These are phyloP conservation scores for Calliscelio sp. DNA, from an alignment of 2,888 invertebrate species.

Conservation along the genomic window DNA sequence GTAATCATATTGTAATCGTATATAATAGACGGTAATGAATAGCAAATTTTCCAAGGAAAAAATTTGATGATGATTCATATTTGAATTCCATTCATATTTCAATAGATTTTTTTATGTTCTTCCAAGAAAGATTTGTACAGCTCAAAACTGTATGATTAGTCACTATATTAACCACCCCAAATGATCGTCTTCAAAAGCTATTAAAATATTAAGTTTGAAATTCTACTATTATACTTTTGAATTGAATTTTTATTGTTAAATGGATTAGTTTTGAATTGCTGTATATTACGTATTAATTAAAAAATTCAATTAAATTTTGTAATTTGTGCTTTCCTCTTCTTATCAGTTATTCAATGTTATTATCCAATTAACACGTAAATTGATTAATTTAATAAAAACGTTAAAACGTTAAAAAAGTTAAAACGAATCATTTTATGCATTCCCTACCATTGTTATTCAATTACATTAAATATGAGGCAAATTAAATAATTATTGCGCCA, in stretches of 20 bases:
- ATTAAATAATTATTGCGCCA: background rate
- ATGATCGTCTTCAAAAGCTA: slow-evolving; percentile 4
- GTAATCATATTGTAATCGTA: slow-evolving; percentile 12
- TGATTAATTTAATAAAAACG: too few relatives aligned
- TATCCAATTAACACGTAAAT: slow-evolving; percentile 8
- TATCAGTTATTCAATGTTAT: background rate
- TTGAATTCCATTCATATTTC: slow-evolving; percentile 46
- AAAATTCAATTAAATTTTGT: background rate
- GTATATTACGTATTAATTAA: too few relatives aligned
- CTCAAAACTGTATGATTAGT: slow-evolving; percentile 19
- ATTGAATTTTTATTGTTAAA: background rate
- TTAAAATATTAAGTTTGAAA: slow-evolving; percentile 2
- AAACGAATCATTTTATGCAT: background rate
- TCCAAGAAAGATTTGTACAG: slow-evolving; percentile 37
- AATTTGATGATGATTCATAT: slow-evolving; percentile 50
- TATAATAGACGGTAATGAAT: slow-evolving; percentile 33
- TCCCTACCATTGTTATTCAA: slow-evolving; percentile 1
- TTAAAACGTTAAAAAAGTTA: too few relatives aligned
- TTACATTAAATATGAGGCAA: slow-evolving; percentile 10
- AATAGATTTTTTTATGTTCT: slow-evolving; percentile 23
- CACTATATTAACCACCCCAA: slow-evolving; percentile 40
- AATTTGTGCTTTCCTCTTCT: background rate
- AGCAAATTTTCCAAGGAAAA: slow-evolving; percentile 46
- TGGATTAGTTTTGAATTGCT: too few relatives aligned
- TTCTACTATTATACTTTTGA: background rate